Base-by-base conservation (phyloP, 2,888 invertebrate species). In the Bombyx huttoni region DNA sequence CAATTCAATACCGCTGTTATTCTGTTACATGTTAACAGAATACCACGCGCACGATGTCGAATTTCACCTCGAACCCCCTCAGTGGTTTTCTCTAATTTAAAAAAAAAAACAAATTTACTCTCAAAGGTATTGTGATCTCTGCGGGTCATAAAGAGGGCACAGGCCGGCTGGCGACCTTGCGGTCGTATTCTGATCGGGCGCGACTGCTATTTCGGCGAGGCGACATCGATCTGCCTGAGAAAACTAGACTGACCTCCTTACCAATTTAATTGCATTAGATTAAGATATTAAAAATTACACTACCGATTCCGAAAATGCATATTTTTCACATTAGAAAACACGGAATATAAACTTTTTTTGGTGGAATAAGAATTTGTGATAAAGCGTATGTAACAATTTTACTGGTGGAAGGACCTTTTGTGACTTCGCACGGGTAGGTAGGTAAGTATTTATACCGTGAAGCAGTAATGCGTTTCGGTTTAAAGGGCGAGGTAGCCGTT, bases 171-270 rank as follows among this genome's bases (percentile, higher is more conserved):
- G 68, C 77, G 80, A 78, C 79, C 81, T 80, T 79, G 81, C 64
- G 64, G 63, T 63, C 59, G 60, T 77, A 78, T 79, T 81, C 74
- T 68, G 72, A 76, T 75, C 77, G 72, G 58, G 63, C 64, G 69
- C 73, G 71, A 66, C 64, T 64, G 66, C 78, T 84, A 83, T 83
- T 85, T 83, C 74, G 74, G 75, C 73, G 56, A 66, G 64, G 64
- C 72, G 75, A 77, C 78, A 81, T 81, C 78, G 77, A 80, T 78
- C 73, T 73, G 64, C 68, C 66, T 63, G 66, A 64, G 64, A 61
- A 69, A 80, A 80, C 74, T 82, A 71, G 76, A 80, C 77, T 80
- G 77, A 68, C 74, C 73, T 74, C 76, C 71, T 83, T 83, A 82
- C 81, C 83, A 83, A 77, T 76, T 76, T 72, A 67, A 65, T 67